A percentile compares a stretch with the other conserved stretches of the same genome.
Conservation (phyloP, 2,888 invertebrate species). For the Tetragnatha montana region DNA sequence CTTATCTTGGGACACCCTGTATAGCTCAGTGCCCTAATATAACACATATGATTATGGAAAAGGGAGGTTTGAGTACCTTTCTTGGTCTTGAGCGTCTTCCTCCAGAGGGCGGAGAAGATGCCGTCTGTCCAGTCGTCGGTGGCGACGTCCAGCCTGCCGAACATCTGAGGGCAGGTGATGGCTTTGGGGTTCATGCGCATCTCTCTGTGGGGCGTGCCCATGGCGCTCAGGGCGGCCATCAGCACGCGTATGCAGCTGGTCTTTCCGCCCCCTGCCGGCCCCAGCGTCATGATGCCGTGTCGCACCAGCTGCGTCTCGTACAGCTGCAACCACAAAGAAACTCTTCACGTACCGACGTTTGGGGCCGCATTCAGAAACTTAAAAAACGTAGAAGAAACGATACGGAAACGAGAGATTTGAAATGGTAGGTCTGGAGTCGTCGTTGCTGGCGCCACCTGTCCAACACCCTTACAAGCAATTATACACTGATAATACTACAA, state of each 20-base stretch:
- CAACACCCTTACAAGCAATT: too few relatives aligned
- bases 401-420: too few relatives aligned
- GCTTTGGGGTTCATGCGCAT: slow-evolving; percentile 99
- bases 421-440: too few relatives aligned
- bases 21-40: too few relatives aligned
- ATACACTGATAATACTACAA: too few relatives aligned
- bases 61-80: slow-evolving; percentile 80
- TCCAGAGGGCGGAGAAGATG: slow-evolving; percentile 96
- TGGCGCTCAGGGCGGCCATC: slow-evolving; percentile 92
- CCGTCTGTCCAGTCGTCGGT: slow-evolving; percentile 99
- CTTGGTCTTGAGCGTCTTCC: slow-evolving; percentile 92
- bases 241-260: slow-evolving; percentile 92
- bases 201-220: slow-evolving; percentile 90
- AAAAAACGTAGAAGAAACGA: too few relatives aligned
- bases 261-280: slow-evolving; percentile 96
- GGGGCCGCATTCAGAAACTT: too few relatives aligned
- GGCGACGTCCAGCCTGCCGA: slow-evolving; percentile 95
- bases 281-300: slow-evolving; percentile 96
- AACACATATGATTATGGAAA: too few relatives aligned
- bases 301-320: slow-evolving; percentile 96
- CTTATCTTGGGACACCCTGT: too few relatives aligned
- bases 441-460: too few relatives aligned
- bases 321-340: slow-evolving; percentile 80
- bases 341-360: background rate
- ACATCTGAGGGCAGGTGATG: slow-evolving; percentile 98